These are phyloP conservation scores for Eublepharis macularius DNA, from an alignment of 2,113 vertebrate genomes.

Conservation along the genomic window DNA sequence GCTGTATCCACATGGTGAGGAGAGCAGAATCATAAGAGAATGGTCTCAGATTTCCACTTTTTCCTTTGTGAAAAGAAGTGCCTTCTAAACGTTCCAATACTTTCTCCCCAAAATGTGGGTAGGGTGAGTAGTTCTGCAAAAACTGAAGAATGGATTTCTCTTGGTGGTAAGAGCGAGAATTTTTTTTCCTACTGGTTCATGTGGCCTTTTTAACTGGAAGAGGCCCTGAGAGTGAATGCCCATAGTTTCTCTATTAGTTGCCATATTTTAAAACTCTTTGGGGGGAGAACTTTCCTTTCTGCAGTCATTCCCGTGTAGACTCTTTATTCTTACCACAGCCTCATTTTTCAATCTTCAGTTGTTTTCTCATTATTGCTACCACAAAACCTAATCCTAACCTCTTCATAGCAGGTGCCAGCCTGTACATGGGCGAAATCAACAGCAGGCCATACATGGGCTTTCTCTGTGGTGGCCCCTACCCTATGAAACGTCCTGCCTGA, in stretches of 20 bases:
- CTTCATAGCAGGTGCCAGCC: too few species aligned
- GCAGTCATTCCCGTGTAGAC: not conserved
- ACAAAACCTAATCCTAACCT: too few species aligned
- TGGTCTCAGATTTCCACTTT: not conserved
- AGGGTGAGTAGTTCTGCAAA: not conserved
- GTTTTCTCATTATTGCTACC: too few species aligned
- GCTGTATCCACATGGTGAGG: not conserved
- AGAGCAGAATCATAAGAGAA: not conserved
- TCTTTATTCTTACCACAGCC: not conserved
- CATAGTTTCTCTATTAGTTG: not conserved
- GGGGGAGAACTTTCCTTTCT: not conserved
- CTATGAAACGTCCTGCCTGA: too few species aligned
- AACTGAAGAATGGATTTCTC: not conserved
- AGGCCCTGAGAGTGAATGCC: not conserved
- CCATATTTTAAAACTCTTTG: not conserved
- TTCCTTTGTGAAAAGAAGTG: not conserved
- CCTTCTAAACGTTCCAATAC: not conserved
- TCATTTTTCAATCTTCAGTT: not conserved
- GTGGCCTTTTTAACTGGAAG: not conserved
- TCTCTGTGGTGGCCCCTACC: too few species aligned
- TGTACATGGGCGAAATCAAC: too few species aligned
- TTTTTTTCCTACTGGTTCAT: too few species aligned
- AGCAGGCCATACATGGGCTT: too few species aligned
- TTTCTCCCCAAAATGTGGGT: not conserved
- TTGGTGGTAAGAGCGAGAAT: not conserved